Evolutionary conservation across 1,140 invertebrate genomes (phyloP).

Genomic region (Caerostris extrusa): DNA sequence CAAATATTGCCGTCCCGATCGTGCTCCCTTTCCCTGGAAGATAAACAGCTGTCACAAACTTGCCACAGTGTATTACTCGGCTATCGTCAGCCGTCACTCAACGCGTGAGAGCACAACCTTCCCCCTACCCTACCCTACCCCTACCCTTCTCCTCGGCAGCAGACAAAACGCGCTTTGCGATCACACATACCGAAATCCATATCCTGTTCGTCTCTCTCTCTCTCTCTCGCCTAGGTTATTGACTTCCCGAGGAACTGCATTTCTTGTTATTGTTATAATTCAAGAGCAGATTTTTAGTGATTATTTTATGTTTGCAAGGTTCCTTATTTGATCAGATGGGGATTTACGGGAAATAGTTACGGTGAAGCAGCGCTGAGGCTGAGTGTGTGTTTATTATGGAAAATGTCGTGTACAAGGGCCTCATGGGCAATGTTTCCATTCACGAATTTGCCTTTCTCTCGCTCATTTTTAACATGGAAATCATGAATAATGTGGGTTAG

Average conservation of each 20-base stretch:
- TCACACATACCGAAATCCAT: slow-evolving; percentile 38
- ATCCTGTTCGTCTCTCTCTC: slow-evolving; percentile 11
- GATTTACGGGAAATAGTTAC: slow-evolving; percentile 31
- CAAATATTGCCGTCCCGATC: slow-evolving; percentile 4
- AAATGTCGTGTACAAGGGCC: not conserved
- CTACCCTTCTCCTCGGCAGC: not conserved
- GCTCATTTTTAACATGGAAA: not conserved
- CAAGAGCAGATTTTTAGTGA: slow-evolving; percentile 70
- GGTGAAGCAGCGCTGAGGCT: not conserved
- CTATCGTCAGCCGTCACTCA: slow-evolving; percentile 43
- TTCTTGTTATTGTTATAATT: slow-evolving; percentile 73
- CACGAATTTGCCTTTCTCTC: not conserved
- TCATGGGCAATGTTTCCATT: not conserved
- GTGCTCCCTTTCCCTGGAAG: not conserved
- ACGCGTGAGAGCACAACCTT: not conserved
- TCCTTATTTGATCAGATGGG: slow-evolving; percentile 62
- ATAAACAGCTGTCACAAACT: slow-evolving; percentile 66
- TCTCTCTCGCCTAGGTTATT: slow-evolving; percentile 57
- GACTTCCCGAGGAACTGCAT: slow-evolving; percentile 32
- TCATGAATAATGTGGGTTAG: no score
- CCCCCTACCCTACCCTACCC: not conserved
- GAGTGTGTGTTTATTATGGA: slow-evolving; percentile 31
- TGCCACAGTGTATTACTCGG: slow-evolving; percentile 52
- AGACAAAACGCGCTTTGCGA: not conserved
- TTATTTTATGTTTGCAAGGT: slow-evolving; percentile 51